phyloP scores from a whole-genome alignment of 2,888 invertebrate species.

The Agonum fuliginosum region DNA sequence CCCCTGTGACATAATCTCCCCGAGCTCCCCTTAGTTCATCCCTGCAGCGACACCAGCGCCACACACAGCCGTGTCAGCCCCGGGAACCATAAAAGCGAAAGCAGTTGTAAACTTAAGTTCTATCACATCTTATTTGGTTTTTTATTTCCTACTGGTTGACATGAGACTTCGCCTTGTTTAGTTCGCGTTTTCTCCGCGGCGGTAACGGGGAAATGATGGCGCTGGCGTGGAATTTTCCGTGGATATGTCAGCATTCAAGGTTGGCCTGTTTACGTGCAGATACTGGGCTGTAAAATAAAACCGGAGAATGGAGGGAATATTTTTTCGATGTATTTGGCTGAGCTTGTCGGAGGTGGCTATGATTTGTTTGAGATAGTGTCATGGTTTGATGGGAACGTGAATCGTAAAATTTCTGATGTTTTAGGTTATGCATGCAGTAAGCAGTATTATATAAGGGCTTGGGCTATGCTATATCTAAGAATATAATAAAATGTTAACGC shows the following conservation, averaged over 20 bases:
- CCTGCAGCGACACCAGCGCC: neutral
- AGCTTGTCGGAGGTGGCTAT: too few species aligned
- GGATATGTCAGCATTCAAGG: conserved; percentile 15
- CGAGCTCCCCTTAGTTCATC: neutral
- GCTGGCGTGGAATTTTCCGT: conserved; percentile 8
- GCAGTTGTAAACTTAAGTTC: conserved; percentile 55
- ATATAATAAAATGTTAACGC: too few species aligned
- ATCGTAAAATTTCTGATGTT: too few species aligned
- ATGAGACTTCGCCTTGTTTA: conserved; percentile 23
- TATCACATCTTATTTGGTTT: conserved; percentile 57
- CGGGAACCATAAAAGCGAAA: conserved; percentile 49
- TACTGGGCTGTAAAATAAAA: conserved; percentile 31
- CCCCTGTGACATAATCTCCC: too few species aligned
- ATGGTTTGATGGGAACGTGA: too few species aligned
- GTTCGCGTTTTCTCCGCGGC: conserved; percentile 8
- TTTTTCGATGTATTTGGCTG: conserved; percentile 25
- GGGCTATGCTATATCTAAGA: too few species aligned
- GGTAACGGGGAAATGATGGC: conserved; percentile 13
- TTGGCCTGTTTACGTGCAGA: neutral
- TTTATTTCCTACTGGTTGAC: conserved; percentile 47
- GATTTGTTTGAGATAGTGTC: too few species aligned
- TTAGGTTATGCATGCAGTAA: too few species aligned
- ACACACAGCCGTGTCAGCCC: conserved; percentile 12
- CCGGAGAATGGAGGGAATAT: conserved; percentile 12
- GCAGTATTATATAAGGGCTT: too few species aligned